Conservation (phyloP, 2,113 vertebrate species). For the Pagrus major region DNA sequence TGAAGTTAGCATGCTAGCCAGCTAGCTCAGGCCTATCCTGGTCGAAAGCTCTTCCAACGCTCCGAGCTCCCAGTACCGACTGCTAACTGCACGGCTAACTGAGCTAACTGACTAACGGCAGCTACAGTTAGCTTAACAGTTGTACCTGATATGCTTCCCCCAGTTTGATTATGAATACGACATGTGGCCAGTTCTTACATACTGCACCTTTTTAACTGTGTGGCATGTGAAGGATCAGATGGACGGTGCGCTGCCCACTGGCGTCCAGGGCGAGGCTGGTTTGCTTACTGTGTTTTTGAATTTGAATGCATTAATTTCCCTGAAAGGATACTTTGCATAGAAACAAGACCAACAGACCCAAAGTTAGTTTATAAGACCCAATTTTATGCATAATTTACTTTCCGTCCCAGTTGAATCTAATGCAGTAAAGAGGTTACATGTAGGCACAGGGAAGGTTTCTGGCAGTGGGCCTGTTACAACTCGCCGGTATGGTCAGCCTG, state of each 20-base stretch:
- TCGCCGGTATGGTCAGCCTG: not conserved
- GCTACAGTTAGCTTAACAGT: too few relatives aligned
- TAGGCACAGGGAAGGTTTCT: not conserved
- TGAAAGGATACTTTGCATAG: not conserved
- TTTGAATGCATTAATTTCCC: not conserved
- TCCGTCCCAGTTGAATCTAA: not conserved
- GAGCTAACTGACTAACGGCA: too few relatives aligned
- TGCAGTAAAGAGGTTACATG: not conserved
- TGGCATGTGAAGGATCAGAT: not conserved
- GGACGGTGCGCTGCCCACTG: not conserved
- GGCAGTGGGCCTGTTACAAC: slow-evolving; percentile 10
- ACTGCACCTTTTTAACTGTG: too few relatives aligned
- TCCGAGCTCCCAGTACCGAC: too few relatives aligned
- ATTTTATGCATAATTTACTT: not conserved
- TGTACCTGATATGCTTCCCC: too few relatives aligned
- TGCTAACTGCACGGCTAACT: too few relatives aligned
- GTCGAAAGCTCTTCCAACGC: too few relatives aligned
- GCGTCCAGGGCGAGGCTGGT: not conserved
- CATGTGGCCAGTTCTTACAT: too few relatives aligned
- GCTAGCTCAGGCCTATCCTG: too few relatives aligned
- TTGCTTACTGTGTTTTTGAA: not conserved
- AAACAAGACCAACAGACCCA: not conserved
- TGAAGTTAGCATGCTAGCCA: too few relatives aligned
- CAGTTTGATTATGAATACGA: too few relatives aligned
- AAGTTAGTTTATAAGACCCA: not conserved